Evolutionary conservation across 2,797 vertebrate genomes (phyloP).

Genomic region (Malurus leucopterus): DNA sequence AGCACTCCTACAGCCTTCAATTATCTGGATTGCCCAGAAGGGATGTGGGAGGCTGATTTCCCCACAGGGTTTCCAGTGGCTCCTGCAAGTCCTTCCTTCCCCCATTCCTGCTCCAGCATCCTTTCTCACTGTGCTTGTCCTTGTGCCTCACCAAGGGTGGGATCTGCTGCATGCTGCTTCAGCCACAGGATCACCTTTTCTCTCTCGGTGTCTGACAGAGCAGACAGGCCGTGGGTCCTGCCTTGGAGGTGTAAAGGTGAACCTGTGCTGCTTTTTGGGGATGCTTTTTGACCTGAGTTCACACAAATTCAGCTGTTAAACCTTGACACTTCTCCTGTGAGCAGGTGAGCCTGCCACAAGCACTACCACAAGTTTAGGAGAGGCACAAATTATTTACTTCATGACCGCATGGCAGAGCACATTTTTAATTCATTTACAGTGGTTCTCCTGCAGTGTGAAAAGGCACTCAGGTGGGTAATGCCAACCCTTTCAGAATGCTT

Average conservation of each 20-base stretch:
- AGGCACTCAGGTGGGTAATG: rapidly evolving
- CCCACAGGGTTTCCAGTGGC: background rate
- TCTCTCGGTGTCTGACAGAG: background rate
- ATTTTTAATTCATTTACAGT: background rate
- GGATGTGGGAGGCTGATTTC: constrained; percentile 8
- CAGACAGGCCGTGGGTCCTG: rapidly evolving
- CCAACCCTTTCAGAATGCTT: background rate
- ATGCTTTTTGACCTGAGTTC: background rate
- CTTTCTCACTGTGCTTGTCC: background rate
- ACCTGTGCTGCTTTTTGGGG: background rate
- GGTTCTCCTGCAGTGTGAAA: background rate
- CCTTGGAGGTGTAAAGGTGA: background rate
- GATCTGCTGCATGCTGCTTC: rapidly evolving
- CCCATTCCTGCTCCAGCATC: background rate
- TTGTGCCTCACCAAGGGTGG: rapidly evolving
- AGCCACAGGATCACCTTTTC: background rate
- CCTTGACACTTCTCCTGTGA: background rate
- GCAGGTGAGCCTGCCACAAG: background rate
- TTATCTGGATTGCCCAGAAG: constrained; percentile 8
- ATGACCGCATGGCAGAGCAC: background rate
- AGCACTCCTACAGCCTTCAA: background rate
- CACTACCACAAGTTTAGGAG: rapidly evolving
- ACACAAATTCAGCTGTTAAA: background rate
- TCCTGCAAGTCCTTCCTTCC: background rate
- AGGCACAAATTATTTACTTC: background rate